These are phyloP conservation scores for Vanessa cardui DNA, from an alignment of 2,888 invertebrate species.

Conservation along the genomic window DNA sequence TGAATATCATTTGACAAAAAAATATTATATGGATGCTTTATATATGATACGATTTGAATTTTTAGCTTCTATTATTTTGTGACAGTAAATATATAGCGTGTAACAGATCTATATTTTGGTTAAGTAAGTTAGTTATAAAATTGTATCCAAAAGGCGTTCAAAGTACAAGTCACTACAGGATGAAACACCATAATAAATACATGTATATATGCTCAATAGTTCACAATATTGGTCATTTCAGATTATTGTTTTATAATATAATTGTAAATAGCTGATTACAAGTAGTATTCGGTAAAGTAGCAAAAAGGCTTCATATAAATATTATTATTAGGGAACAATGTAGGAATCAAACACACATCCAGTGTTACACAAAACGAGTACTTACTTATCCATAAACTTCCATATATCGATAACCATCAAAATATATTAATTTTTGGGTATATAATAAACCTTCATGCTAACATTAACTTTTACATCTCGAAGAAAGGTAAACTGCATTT, in stretches of 20 bases:
- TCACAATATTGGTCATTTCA: slow-evolving; percentile 37
- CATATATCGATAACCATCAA: slow-evolving; percentile 24
- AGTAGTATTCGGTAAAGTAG: slow-evolving; percentile 18
- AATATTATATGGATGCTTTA: background rate
- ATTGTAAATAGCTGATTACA: slow-evolving; percentile 27
- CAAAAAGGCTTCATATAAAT: slow-evolving; percentile 26
- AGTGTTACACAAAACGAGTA: slow-evolving; percentile 29
- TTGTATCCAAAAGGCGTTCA: slow-evolving; percentile 31
- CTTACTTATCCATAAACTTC: slow-evolving; percentile 24
- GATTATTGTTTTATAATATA: slow-evolving; percentile 26
- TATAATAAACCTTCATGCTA: slow-evolving; percentile 22
- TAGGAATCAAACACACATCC: slow-evolving; percentile 34
- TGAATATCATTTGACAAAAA: background rate
- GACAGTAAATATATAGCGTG: background rate
- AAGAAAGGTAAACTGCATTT: slow-evolving; percentile 15
- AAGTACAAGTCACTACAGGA: slow-evolving; percentile 31
- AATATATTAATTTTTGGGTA: slow-evolving; percentile 27
- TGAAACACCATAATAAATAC: slow-evolving; percentile 25
- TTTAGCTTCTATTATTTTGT: background rate
- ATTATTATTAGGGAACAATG: slow-evolving; percentile 29
- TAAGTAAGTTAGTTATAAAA: slow-evolving; percentile 33
- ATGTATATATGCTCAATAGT: slow-evolving; percentile 30
- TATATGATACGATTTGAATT: background rate
- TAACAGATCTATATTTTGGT: slow-evolving; percentile 13
- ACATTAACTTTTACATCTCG: slow-evolving; percentile 15